Conservation (phyloP, 2,797 vertebrate species). For the Mus spretus region DNA sequence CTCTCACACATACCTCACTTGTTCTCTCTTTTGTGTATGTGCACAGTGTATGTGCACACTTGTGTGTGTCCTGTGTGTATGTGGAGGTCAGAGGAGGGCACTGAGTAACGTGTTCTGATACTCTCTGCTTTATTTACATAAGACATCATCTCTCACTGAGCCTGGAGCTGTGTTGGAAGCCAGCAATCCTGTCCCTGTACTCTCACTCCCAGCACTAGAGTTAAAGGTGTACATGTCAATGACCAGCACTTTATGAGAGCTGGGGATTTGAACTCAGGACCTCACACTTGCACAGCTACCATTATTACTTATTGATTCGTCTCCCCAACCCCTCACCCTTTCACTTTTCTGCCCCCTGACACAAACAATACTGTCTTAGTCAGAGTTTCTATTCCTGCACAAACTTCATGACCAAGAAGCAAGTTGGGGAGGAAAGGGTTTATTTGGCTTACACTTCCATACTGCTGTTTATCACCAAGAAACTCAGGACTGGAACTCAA, state of each 20-base stretch:
- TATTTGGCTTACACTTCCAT: too few relatives aligned
- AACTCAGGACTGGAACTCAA: too few relatives aligned
- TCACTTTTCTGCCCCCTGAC: neutral
- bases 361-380: neutral
- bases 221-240: neutral
- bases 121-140: neutral
- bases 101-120: too few relatives aligned
- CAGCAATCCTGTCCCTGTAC: neutral
- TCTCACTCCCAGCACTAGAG: neutral
- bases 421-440: too few relatives aligned
- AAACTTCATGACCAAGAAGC: too few relatives aligned
- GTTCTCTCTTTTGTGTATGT: neutral
- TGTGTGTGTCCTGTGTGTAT: neutral
- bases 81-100: neutral
- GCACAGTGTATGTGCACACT: fast-evolving
- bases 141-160: neutral
- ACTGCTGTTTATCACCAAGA: too few relatives aligned
- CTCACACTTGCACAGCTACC: neutral
- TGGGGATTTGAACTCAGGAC: neutral
- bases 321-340: neutral
- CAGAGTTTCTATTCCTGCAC: too few relatives aligned
- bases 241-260: neutral
- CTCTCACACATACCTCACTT: neutral
- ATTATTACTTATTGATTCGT: neutral
- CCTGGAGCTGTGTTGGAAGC: neutral